These are phyloP conservation scores for Clarias fuscus DNA, from an alignment of 2,797 vertebrate genomes.

Conservation along the genomic window DNA sequence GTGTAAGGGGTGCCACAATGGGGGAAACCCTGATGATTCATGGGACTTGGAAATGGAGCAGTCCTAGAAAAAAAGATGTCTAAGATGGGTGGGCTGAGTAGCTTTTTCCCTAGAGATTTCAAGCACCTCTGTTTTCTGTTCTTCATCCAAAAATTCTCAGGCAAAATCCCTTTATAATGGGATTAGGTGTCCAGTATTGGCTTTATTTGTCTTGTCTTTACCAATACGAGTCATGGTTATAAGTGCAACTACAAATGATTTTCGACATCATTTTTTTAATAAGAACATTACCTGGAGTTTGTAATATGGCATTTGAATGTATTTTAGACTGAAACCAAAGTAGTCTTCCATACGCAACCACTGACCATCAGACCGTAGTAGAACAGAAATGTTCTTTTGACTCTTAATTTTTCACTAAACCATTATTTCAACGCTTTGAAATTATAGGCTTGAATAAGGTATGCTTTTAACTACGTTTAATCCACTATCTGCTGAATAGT, in stretches of 20 bases:
- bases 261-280: too few relatives aligned
- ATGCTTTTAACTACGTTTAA: background rate
- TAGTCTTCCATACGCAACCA: background rate
- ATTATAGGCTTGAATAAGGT: background rate
- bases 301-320: background rate
- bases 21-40: conserved; percentile 26
- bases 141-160: background rate
- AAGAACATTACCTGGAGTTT: background rate
- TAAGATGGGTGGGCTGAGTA: conserved; percentile 11
- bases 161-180: background rate
- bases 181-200: background rate
- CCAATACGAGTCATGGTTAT: background rate
- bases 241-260: background rate
- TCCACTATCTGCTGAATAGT: background rate
- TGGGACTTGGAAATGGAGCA: background rate
- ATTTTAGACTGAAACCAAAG: background rate
- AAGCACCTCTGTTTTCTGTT: conserved; percentile 2
- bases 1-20: background rate
- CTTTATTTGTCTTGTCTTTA: background rate
- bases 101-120: background rate
- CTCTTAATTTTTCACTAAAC: background rate
- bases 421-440: background rate
- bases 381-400: background rate
- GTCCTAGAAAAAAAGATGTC: background rate
- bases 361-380: background rate